Evolutionary conservation across 2,888 invertebrate genomes (phyloP).

Genomic region (Eutolmus rufibarbis): DNA sequence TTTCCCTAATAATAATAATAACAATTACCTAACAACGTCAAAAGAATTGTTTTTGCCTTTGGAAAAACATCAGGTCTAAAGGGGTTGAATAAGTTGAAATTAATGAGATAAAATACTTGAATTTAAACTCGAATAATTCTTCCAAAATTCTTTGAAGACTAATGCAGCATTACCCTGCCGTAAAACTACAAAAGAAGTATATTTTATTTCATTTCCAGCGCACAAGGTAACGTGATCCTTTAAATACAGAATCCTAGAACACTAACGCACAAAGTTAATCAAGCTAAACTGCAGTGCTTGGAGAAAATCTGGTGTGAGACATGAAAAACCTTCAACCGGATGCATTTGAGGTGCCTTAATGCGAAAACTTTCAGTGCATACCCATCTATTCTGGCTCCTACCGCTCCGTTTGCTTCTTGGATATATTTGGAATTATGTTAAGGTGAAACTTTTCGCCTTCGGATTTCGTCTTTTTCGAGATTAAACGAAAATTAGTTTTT

Average conservation of each 20-base stretch:
- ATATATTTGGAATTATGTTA: background rate
- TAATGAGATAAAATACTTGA: too few relatives aligned
- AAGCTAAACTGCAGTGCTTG: constrained; percentile 27
- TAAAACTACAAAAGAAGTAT: too few relatives aligned
- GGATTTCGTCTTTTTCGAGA: constrained; percentile 26
- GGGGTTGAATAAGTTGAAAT: too few relatives aligned
- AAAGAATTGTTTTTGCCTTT: too few relatives aligned
- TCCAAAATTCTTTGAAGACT: too few relatives aligned
- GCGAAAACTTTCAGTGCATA: constrained; percentile 26
- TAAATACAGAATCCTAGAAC: background rate
- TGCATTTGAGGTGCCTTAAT: constrained; percentile 38
- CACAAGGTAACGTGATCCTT: too few relatives aligned
- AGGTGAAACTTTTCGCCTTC: constrained; percentile 22
- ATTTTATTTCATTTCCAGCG: too few relatives aligned
- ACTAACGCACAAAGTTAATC: constrained; percentile 35
- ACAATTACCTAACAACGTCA: too few relatives aligned
- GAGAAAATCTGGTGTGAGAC: constrained; percentile 19
- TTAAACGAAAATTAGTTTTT: constrained; percentile 37
- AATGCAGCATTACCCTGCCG: too few relatives aligned
- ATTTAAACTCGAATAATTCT: too few relatives aligned
- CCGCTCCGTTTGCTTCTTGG: background rate
- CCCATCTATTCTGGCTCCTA: background rate
- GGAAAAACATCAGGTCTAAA: too few relatives aligned
- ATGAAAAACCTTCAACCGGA: constrained; percentile 37
- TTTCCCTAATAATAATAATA: too few relatives aligned